Conservation (phyloP, 1,140 invertebrate genomes). For the Scaptomyza pallida region DNA sequence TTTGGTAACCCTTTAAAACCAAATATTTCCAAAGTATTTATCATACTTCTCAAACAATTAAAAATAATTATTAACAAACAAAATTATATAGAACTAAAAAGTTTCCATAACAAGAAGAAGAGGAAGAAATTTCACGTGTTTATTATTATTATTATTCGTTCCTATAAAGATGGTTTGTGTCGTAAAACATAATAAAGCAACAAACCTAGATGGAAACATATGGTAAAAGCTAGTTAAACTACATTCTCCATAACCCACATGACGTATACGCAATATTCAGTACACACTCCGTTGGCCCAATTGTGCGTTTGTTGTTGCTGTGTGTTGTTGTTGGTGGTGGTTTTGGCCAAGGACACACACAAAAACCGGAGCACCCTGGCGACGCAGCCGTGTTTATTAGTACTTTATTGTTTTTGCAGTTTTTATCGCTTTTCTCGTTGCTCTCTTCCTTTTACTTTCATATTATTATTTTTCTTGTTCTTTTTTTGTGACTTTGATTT, state of each 20-base stretch:
- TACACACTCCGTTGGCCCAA: slow-evolving; percentile 56
- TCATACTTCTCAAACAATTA: slow-evolving; percentile 1
- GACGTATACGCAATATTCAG: slow-evolving; percentile 59
- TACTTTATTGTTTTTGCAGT: slow-evolving; percentile 27
- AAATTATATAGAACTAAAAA: no score
- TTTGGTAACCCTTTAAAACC: no score
- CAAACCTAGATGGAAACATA: not conserved
- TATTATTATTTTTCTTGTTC: slow-evolving; percentile 15
- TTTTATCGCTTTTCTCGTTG: slow-evolving; percentile 50
- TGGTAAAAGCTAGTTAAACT: not conserved
- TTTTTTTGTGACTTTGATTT: slow-evolving; percentile 42
- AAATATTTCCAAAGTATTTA: not conserved
- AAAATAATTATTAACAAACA: not conserved
- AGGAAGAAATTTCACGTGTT: not conserved
- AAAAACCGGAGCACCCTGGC: slow-evolving; percentile 57
- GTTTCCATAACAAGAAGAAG: no score
- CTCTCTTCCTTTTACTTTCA: slow-evolving; percentile 30
- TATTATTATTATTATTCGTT: not conserved
- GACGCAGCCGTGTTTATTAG: slow-evolving; percentile 62
- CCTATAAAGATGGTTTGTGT: no score
- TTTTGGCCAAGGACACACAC: slow-evolving; percentile 61
- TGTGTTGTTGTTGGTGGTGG: slow-evolving; percentile 30
- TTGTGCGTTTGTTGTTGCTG: slow-evolving; percentile 26
- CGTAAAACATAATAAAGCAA: no score
- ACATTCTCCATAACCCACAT: slow-evolving; percentile 21